Base-by-base conservation (phyloP, 2,797 vertebrate species). In the Champsocephalus gunnari region DNA sequence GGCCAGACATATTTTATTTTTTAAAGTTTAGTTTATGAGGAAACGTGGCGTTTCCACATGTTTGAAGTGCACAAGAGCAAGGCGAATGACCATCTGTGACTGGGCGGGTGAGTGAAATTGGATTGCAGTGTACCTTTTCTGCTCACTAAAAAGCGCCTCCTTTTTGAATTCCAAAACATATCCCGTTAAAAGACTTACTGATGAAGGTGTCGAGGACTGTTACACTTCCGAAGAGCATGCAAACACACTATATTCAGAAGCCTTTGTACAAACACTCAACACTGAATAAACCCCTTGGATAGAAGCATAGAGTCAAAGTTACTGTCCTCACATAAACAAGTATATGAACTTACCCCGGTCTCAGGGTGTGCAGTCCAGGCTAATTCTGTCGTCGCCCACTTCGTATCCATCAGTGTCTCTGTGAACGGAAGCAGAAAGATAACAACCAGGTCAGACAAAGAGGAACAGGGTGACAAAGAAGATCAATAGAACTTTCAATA, bases 391-490 rank as follows among this genome's bases (percentile, higher is more conserved):
- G 97, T 98, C 87, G 97, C 97, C 97, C 96, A 98, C 88, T 97
- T 99, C 0, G 97, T 99, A 94, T 99, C 98, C 97, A 99, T 99
- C 91, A 99, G 93, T 19, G 97, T 99, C 93, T 99, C 98, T 99
- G 92, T 77, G 91, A 92, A 77, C 1, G n/a, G 45, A 90, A 82
- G 54, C 71, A 89, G 76, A 88, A 61, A 80, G 41, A 71, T 82
- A 65, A 82, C 58, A 77, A 77, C 53, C 63, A 67, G 77, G 82
- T 87, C 65, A 89, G 83, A 84, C 75, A 86, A 75, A 75, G 62
- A 77, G 16, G 56, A 80, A 82, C 16, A 66, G 24, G 62, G 41
- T 19, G 64, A 66, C 45, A 55, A 54, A 58, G 4, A 12, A 80
- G 73, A 76, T 90, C 71, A 81, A 80, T 78, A 57, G 60, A 80